Conservation (phyloP, 23 tunicate genomes). For the Halocynthia aurantium region DNA sequence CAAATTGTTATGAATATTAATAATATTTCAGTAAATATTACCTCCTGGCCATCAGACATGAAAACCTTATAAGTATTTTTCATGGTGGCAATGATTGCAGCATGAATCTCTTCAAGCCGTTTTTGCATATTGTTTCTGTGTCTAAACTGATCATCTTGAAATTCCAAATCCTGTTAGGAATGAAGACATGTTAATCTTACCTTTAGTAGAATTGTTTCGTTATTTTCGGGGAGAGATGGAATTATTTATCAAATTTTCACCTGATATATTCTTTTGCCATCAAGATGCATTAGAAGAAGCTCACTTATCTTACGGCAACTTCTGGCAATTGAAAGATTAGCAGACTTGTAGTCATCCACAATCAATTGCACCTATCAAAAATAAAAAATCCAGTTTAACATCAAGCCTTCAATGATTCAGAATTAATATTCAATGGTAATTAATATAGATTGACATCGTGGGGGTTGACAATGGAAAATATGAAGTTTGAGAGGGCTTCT, state of each 20-base stretch:
- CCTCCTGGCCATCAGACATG: constrained; percentile 78
- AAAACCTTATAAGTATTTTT: constrained; percentile 67
- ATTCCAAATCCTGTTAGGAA: constrained; percentile 58
- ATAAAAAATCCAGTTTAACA: neutral
- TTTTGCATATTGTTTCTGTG: constrained; percentile 66
- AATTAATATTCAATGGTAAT: too few species aligned
- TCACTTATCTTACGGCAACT: constrained; percentile 85
- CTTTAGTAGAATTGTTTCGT: too few species aligned
- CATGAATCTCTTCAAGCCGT: constrained; percentile 50
- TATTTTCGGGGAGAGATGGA: too few species aligned
- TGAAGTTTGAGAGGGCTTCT: too few species aligned
- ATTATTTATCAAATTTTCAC: neutral
- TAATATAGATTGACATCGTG: too few species aligned
- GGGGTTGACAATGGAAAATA: too few species aligned
- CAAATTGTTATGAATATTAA: too few species aligned
- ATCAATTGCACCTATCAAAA: constrained; percentile 69
- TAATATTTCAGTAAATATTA: neutral
- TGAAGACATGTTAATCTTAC: neutral
- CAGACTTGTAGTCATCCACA: constrained; percentile 86
- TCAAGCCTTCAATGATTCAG: neutral
- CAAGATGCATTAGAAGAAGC: constrained; percentile 57
- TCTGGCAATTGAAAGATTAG: constrained; percentile 70
- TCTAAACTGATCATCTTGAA: constrained; percentile 75
- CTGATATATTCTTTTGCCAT: constrained; percentile 78
- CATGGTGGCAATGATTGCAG: constrained; percentile 64